A percentile compares a stretch with the other conserved stretches of the same genome.
These are phyloP conservation scores for Clinocottus analis DNA, from an alignment of 2,113 vertebrate species.

Conservation along the genomic window DNA sequence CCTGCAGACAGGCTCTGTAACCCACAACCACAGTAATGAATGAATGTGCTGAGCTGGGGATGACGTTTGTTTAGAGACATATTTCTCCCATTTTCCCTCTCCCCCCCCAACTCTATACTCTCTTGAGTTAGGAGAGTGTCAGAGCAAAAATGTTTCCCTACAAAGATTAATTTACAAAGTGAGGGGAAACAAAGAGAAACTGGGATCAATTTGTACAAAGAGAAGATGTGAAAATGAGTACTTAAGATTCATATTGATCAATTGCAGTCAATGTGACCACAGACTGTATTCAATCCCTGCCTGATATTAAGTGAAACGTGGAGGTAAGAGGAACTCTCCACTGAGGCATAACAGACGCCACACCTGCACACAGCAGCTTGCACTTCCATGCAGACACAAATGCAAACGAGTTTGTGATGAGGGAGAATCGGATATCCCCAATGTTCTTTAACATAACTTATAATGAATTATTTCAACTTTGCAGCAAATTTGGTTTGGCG, in stretches of 20 bases:
- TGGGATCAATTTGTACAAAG: conserved; percentile 18
- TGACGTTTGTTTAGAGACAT: conserved; percentile 59
- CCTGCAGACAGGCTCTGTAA: conserved; percentile 44
- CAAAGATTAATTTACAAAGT: conserved; percentile 27
- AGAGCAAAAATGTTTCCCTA: conserved; percentile 32
- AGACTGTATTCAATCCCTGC: conserved; percentile 38
- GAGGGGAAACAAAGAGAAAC: conserved; percentile 5
- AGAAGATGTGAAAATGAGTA: conserved; percentile 22
- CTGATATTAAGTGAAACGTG: conserved; percentile 62
- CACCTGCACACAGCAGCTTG: conserved; percentile 52
- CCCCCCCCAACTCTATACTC: conserved; percentile 6
- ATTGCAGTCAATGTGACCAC: conserved; percentile 26
- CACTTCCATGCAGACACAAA: conserved; percentile 17
- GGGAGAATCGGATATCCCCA: neutral
- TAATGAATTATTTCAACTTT: neutral
- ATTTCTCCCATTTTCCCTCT: conserved; percentile 67
- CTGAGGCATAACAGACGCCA: conserved; percentile 37
- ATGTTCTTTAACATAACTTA: neutral
- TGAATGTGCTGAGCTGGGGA: conserved; percentile 72
- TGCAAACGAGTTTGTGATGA: neutral
- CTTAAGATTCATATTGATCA: conserved; percentile 24
- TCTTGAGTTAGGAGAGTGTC: conserved; percentile 19
- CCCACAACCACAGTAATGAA: conserved; percentile 73
- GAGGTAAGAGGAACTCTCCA: conserved; percentile 41
- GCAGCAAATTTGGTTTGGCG: neutral